Base-by-base conservation (phyloP, 1,140 invertebrate genomes). In the Brachionus asplanchnoidis region DNA sequence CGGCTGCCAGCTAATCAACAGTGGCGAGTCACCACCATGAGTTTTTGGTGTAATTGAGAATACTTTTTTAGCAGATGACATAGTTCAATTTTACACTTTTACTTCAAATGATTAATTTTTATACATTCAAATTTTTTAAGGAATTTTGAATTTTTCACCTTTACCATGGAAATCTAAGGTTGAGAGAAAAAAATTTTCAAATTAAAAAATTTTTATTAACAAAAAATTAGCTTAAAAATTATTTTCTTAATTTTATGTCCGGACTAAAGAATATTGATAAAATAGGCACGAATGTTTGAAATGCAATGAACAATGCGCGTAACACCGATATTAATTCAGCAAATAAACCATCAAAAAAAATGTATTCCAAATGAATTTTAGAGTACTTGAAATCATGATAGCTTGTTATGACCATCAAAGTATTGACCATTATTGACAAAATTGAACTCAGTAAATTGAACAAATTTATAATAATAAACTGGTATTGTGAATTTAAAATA, bases 1-100 rank as follows among this genome's bases (percentile, higher is more conserved):
- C 0, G 42, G 60, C 40, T 84, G 84, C 84, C 84, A 84, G n/a
- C 42, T 50, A 3, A 84, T 46, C 3, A 50, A 42, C 1, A 75
- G 65, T 12, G 79, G 79, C 42, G 79, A 32, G 17, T 82, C 53
- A 14, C 36, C 79, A 14, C 79, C 79, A 44, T 82, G 79, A 3
- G 26, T 26, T 65, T 82, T 82, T 17, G 20, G 3, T 4, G 79
- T 2, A 23, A 82, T 46, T 3, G 79, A 26, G 40, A 82, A 82
- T 9, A 82, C 79, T 82, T 68, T 60, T 73, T 73, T 73, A 40
- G 68, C 68, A 20, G 68, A 73, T 40, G 68, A 73, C 68, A 73
- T 73, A 60, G 53, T 60, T 46, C 53, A 60, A 20, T 60, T 60
- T 23, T 60, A 20, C 9, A 9, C 20, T 60, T 1, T 7, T 60